Conservation (phyloP, 2,113 vertebrate species). For the Chlorodrepanis virens region DNA sequence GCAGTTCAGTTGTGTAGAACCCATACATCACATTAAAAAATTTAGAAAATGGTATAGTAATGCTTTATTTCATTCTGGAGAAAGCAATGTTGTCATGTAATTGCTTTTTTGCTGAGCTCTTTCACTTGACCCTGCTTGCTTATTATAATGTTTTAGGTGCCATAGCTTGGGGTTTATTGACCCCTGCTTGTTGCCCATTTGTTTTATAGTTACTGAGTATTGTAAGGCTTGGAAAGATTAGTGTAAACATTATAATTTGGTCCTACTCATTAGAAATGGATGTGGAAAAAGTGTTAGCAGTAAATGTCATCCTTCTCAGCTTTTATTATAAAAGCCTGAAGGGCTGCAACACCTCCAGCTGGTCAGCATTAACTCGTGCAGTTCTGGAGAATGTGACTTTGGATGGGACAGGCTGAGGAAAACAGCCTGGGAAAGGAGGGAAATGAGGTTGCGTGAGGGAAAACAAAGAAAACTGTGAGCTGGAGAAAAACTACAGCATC, state of each 20-base stretch:
- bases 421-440: too few relatives aligned
- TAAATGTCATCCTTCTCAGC: background rate
- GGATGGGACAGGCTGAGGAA: background rate
- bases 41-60: background rate
- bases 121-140: constrained; percentile 6
- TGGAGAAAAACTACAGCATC: background rate
- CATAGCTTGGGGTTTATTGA: background rate
- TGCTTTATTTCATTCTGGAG: background rate
- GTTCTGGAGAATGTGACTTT: background rate
- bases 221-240: background rate
- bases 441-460: background rate
- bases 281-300: background rate
- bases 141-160: constrained; percentile 25
- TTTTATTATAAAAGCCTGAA: background rate
- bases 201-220: background rate
- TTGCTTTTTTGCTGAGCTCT: constrained; percentile 10
- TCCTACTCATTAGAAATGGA: constrained; percentile 2
- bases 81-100: constrained; percentile 10
- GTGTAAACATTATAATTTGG: constrained; percentile 9
- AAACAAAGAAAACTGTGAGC: background rate
- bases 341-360: background rate
- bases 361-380: background rate
- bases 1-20: background rate
- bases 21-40: background rate
- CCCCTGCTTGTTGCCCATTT: background rate